Base-by-base conservation (phyloP, 2,113 vertebrate species). In the Bagarius yarrelli region DNA sequence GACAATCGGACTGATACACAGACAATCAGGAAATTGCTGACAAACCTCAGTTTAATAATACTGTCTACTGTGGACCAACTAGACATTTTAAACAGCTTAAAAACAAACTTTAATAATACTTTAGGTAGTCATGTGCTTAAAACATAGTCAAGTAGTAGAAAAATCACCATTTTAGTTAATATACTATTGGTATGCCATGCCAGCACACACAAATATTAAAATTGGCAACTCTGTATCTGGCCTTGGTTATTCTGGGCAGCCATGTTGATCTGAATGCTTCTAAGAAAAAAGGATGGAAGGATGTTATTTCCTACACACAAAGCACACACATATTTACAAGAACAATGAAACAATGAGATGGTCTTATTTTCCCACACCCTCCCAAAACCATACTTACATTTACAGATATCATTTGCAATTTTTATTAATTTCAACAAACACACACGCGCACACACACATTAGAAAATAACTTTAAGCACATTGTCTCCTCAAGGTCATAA, bases 281-380 rank as follows among this genome's bases (percentile, higher is more conserved):
- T 57, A 86, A 79, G 80, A 86, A 89, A 89, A 89, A 89, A 88
- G 87, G 87, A 50, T 89, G 79, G 34, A 64, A 55, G 72, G 44
- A 59, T 67, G 87, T 92, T 89, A 86, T 91, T 90, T 78, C 57
- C 61, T 64, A 70, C 32, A 64, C 81, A 44, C 44, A 18, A 75
- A 34, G 71, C 64, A 64, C 66, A 71, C 55, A 74, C 36, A 47
- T n/a, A 78, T 5, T 12, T 47, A 67, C 34, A 63, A 25, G 36
- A 57, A 78, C 11, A 61, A 67, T 55, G 50, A 61, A 67, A 82
- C 77, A 80, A 80, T 70, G 66, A 47, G 78, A 70, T 78, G 40
- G 50, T 9, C 23, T 80, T 64, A 12, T 67, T 79, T 36, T 79
- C 64, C 57, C 78, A 69, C 53, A 79, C 34, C 67, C 85, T 81